Evolutionary conservation across 2,113 vertebrate species (phyloP).

Genomic region (Apteryx owenii): DNA sequence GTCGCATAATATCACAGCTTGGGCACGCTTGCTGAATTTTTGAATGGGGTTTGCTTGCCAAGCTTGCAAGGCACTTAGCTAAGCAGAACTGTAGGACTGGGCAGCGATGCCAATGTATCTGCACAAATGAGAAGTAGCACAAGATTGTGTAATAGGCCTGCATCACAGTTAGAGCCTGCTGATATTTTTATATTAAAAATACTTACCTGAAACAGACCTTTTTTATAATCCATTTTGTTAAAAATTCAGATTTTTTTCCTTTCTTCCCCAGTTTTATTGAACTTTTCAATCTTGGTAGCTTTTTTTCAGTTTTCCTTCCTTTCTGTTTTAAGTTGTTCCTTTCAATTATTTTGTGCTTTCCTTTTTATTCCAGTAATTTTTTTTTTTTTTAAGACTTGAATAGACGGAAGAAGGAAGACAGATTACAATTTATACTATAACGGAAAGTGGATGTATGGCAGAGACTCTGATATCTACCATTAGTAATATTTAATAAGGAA

Average conservation of each 20-base stretch:
- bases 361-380: constrained; percentile 16
- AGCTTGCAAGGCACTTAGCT: neutral
- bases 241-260: neutral
- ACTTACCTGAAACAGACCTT: neutral
- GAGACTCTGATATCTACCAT: neutral
- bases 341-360: constrained; percentile 27
- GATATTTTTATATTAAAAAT: neutral
- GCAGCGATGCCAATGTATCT: neutral
- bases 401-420: neutral
- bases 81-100: neutral
- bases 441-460: neutral
- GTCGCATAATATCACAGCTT: neutral
- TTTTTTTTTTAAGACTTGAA: neutral
- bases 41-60: neutral
- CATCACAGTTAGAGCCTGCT: neutral
- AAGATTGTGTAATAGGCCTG: no score
- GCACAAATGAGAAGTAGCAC: neutral
- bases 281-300: neutral
- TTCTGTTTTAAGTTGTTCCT: constrained; percentile 8
- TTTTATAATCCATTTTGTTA: neutral
- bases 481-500: constrained; percentile 42
- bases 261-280: neutral
- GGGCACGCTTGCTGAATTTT: fast-evolving
- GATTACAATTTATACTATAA: constrained; percentile 4
- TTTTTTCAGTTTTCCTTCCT: neutral